Conservation (phyloP, 2,888 invertebrate species). For the Acronicta alni region DNA sequence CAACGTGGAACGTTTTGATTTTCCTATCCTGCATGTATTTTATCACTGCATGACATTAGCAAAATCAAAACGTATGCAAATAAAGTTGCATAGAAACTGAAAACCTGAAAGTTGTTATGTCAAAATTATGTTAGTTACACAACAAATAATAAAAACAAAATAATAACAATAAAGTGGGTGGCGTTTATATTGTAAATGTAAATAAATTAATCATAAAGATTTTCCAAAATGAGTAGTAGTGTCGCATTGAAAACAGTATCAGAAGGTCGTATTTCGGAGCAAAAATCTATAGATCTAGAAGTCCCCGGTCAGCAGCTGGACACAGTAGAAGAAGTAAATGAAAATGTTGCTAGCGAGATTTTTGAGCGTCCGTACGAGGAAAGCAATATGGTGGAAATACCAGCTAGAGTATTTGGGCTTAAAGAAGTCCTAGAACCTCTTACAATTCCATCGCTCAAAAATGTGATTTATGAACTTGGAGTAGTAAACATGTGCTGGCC, state of each 20-base stretch:
- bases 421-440: conserved; percentile 77
- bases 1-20: too few relatives aligned
- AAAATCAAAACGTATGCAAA: background rate
- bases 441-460: conserved; percentile 87
- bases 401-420: conserved; percentile 77
- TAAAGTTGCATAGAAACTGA: conserved; percentile 64
- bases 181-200: background rate
- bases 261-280: conserved; percentile 55
- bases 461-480: conserved; percentile 90
- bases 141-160: background rate
- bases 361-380: conserved; percentile 74
- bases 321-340: conserved; percentile 82
- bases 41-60: too few relatives aligned
- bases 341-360: conserved; percentile 71
- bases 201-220: background rate
- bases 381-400: conserved; percentile 73
- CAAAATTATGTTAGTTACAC: conserved; percentile 32
- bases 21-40: too few relatives aligned
- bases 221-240: conserved; percentile 20
- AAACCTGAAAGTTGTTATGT: conserved; percentile 51
- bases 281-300: conserved; percentile 64
- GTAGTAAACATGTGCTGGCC: conserved; percentile 91
- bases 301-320: conserved; percentile 68
- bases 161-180: background rate
- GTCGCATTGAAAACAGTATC: background rate